Base-by-base conservation (phyloP, 2,888 invertebrate species). In the Leucophenga montana region DNA sequence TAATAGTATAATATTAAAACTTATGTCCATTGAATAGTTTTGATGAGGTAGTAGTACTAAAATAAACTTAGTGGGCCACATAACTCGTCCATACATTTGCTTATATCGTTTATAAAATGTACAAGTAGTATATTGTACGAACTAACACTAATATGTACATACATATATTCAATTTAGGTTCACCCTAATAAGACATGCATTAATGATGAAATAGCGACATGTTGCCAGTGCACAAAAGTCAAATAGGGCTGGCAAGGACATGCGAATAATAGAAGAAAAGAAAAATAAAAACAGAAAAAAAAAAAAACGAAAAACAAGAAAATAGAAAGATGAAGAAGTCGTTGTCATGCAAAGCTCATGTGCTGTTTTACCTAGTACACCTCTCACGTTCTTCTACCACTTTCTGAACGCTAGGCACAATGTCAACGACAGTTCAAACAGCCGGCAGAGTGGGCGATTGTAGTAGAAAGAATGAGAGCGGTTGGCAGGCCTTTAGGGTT, bases 281-380 rank as follows among this genome's bases (percentile, higher is more conserved):
- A 67, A 22, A 65, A 69, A 70, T 71, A 68, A 66, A 69, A 68
- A 64, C 67, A 70, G 70, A 57, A 39, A 8, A 18, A n/a, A 33
- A 31, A 59, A 59, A 27, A n/a, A 33, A 31, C 33, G 33, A 27
- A n/a, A 65, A 69, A 70, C 68, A 68, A 62, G 68, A 68, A 59
- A 68, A 68, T 27, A 69, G 50, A 61, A 16, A 18, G 13, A 39
- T 39, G 11, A 39, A 70, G 48, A 46, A 70, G 68, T 56, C 67
- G 66, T 71, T 68, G 68, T 70, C 62, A 64, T 14, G 44, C 20
- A 44, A 59, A 33, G 59, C 59, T 56, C 56, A 56, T 56, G 27
- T 22, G 56, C 18, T 20, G 44, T 31, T n/a, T n/a, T 14, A 2
- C 9, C 46, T 50, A 11, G 18, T 50, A 50, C 48, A 44, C 20